Base-by-base conservation (phyloP, 2,797 vertebrate species). In the Australoheros facetus region DNA sequence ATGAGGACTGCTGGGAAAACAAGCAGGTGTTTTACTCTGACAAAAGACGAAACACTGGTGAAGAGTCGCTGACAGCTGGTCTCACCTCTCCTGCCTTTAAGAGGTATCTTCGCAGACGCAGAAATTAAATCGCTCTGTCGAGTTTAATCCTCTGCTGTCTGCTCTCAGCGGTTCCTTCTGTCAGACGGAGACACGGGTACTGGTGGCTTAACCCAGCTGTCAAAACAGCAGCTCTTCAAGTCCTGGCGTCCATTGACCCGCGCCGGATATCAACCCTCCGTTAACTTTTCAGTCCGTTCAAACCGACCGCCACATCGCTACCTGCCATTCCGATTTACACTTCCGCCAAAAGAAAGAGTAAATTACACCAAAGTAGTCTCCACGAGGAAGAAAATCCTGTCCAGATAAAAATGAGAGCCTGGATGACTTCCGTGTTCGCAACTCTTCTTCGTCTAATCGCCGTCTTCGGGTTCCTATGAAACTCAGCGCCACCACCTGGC, bases 391-490 rank as follows among this genome's bases (percentile, higher is more conserved):
- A 3, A 32, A 75, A 73, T 51, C 53, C 69, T 71, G 64, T 71
- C 16, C 45, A 64, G 55, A 28, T 9, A 39, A 28, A 37, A 32
- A n/a, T 12, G 17, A 51, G n/a, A 59, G 85, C 69, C 84, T n/a
- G 73, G 57, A 16, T 3, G 21, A 92, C 91, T 95, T 95, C 94
- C 94, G 92, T 83, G 91, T 93, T 78, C 78, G 54, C 30, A 3
- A 16, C 75, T 91, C 86, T 92, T 87, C 89, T 13, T 90, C 87
- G 78, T 56, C 12, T 39, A 1, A 39, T 30, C 3, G 0, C 3
- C 4, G 0, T 1, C 5, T 7, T 19, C 11, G 11, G n/a, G 19
- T 5, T 55, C 7, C 2, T 23, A 28, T n/a, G 11, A 4, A 39
- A 8, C 7, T 4, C 53, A 56, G 75, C 79, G 90, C 78, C 93